phyloP scores from a whole-genome alignment of 1,140 invertebrate genomes.

The Brachionus rotundiformis region DNA sequence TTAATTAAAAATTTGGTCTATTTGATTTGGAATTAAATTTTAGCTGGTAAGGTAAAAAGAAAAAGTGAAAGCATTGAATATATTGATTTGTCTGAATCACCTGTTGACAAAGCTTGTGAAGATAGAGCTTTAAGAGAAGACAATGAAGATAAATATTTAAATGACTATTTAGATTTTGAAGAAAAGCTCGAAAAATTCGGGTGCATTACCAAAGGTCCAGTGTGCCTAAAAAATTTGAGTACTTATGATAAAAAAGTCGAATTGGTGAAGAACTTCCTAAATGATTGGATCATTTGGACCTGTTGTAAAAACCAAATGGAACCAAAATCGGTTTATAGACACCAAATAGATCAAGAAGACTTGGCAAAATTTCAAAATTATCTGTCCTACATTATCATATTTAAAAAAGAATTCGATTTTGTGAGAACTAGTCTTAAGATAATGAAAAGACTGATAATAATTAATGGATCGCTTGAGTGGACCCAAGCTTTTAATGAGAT shows the following conservation, averaged over 20 bases:
- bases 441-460: conserved; percentile 22
- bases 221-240: not conserved
- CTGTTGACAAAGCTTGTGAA: not conserved
- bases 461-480: conserved; percentile 46
- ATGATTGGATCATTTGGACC: conserved; percentile 35
- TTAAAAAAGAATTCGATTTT: conserved; percentile 10
- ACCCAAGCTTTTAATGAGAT: conserved; percentile 1
- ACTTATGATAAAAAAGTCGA: not conserved
- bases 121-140: not conserved
- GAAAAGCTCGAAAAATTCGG: conserved; percentile 15
- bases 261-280: conserved; percentile 5
- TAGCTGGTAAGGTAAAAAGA: not conserved
- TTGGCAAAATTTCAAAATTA: conserved; percentile 5
- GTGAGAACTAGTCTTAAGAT: not conserved
- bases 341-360: conserved; percentile 27
- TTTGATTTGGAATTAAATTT: too few species aligned
- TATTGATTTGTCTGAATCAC: conserved; percentile 15
- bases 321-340: not conserved
- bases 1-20: too few species aligned
- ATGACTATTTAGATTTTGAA: conserved; percentile 14
- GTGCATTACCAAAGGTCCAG: not conserved
- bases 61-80: not conserved
- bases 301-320: not conserved
- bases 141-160: conserved; percentile 18
- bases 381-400: not conserved